Evolutionary conservation across 2,113 vertebrate genomes (phyloP).

Genomic region (Mus spicilegus): DNA sequence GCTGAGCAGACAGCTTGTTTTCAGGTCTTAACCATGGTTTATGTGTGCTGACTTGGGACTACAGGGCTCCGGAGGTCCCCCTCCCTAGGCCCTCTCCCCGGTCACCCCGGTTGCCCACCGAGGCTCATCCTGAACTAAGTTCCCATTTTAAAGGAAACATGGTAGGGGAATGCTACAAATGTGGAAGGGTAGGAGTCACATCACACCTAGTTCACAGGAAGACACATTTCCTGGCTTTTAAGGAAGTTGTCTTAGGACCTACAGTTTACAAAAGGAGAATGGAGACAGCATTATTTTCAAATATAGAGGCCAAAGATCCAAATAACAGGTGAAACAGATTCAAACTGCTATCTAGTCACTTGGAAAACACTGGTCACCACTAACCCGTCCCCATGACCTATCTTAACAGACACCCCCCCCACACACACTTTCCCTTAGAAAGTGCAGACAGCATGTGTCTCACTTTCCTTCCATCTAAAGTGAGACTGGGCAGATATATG

Average conservation of each 20-base stretch:
- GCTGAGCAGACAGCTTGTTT: not conserved
- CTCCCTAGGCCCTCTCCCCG: not conserved
- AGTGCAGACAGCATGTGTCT: accelerated
- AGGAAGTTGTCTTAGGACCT: not conserved
- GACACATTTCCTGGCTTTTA: not conserved
- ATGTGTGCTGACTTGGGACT: too few species aligned
- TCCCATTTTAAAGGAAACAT: not conserved
- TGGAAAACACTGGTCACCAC: not conserved
- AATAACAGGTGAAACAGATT: not conserved
- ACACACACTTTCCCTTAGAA: not conserved
- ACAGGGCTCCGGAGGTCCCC: not conserved
- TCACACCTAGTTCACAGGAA: accelerated
- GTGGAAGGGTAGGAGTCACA: too few species aligned
- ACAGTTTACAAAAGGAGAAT: not conserved
- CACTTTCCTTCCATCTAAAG: not conserved
- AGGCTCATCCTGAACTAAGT: not conserved
- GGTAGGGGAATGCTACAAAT: too few species aligned
- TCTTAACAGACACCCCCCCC: not conserved
- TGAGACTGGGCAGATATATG: not conserved
- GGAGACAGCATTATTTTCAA: not conserved
- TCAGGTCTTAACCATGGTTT: not conserved
- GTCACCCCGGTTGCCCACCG: not conserved
- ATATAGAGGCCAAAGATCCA: too few species aligned
- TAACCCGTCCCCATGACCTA: not conserved
- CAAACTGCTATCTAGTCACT: not conserved